phyloP scores from a whole-genome alignment of 1,140 invertebrate genomes.

The Polyergus mexicanus region DNA sequence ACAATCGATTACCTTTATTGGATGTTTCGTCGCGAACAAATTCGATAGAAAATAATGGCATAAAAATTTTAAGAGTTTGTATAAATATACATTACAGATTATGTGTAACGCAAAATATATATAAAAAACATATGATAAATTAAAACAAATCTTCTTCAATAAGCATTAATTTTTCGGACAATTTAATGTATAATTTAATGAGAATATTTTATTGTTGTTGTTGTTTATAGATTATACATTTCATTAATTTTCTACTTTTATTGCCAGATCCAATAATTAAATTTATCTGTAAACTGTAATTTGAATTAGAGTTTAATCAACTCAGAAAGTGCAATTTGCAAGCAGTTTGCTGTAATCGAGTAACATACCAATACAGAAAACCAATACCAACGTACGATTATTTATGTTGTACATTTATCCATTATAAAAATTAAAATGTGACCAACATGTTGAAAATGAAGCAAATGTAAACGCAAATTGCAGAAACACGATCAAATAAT shows the following conservation, averaged over 20 bases:
- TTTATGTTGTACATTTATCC: not conserved
- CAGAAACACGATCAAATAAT: not conserved
- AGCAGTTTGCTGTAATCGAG: not conserved
- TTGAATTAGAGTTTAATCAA: not conserved
- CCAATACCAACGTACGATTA: not conserved
- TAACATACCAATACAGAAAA: not conserved
- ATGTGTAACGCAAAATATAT: not conserved
- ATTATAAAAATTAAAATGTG: conserved; percentile 20
- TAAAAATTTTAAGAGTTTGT: not conserved
- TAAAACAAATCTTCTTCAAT: not conserved
- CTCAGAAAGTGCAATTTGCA: not conserved
- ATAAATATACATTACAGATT: not conserved
- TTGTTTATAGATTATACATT: not conserved
- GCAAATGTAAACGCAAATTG: not conserved
- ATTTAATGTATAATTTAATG: not conserved
- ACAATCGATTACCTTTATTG: not conserved
- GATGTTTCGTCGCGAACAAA: not conserved
- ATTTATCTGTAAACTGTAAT: not conserved
- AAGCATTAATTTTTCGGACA: not conserved
- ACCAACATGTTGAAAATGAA: not conserved
- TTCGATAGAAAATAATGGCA: not conserved
- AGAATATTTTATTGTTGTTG: not conserved
- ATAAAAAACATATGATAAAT: not conserved
- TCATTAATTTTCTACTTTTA: not conserved
- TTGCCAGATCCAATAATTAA: not conserved